Base-by-base conservation (phyloP, 2,113 vertebrate genomes). In the Plotosus lineatus region DNA sequence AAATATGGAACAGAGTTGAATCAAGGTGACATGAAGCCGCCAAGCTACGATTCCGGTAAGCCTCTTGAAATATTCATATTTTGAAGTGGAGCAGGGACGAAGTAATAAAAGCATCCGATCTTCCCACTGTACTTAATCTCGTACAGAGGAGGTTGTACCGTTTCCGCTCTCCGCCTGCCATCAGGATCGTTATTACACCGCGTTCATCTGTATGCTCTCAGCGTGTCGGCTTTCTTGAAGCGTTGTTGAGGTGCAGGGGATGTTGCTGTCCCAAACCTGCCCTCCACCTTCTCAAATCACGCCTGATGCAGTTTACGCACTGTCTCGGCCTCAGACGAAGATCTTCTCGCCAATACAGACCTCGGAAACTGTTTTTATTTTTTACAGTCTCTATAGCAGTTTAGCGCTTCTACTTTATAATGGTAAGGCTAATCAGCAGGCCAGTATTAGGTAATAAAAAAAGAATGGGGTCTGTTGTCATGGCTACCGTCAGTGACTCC, bases 1-100 rank as follows among this genome's bases (percentile, higher is more conserved):
- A 99, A 99, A 92, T 99, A 99, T 77, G 97, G 97, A 83, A 98
- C 97, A 19, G 98, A 99, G 87, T 90, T 99, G 88, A 98, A 97
- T 93, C 98, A 98, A 91, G 98, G 97, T 84, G 98, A 99, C 89
- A 94, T 98, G 95, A 99, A 98, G 84, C 96, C 96, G 78, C 98
- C 98, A 3, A 98, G 94, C 91, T 99, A 98, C 79, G 97, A 98
- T 92, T 98, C 97, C 44, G 98, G 97, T 99, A 95, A 96, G 96
- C 5, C 63, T 42, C n/a, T n/a, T n/a, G 8, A 61, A n/a, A 11
- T 3, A 50, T 33, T 33, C 9, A 12, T 36, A 33, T 23, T 23
- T 51, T 11, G 23, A 33, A 72, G 44, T 72, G 3, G n/a, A 48
- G 69, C 17, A 50, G 44, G 28, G 68, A 33, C 17, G 28, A 51